Evolutionary conservation across 2,797 vertebrate genomes (phyloP), one percentile per base, ranked within the genome.

Genomic region (Mareca penelope): DNA sequence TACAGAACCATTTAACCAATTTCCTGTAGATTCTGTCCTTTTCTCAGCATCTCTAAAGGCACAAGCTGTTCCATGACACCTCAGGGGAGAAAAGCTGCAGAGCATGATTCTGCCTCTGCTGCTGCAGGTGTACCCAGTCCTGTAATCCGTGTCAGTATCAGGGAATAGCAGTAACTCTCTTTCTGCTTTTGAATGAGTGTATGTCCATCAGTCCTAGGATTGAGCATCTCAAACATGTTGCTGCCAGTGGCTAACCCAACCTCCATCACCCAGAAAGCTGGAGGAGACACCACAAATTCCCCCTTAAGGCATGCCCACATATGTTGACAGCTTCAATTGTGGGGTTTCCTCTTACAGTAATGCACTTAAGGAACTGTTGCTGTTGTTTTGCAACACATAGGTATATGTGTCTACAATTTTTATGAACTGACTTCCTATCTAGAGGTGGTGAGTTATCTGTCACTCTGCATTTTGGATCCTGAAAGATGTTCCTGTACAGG

Each of bases 91-190:
- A 63, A 78, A 87, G 72, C 50, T 89, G 79, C 61, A 5, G 35
- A 80, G 57, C 53, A 33, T 15, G 37, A 59, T 71, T 78, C 86
- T 85, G 79, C 65, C 82, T 83, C 29, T 0, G 0, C 68, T 83
- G 76, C 72, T 44, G 57, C 85, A 88, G 79, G 79, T 92, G 89
- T 85, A 78, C 72, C 81, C 85, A 76, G 87, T 91, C 44, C 69
- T 80, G 50, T 75, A 26, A 44, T 69, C 68, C 65, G 15, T 70
- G 69, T 69, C 69, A 78, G 60, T 42, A 80, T 29, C 52, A 77
- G 60, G 29, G 75, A 92, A 44, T 68, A 77, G 79, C 31, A 78
- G 33, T 11, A 57, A 90, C 48, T 63, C 40, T 81, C 50, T 28
- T 26, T 71, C 57, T 60, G 50, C 31, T 40, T 71, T 37, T 12